Conservation (phyloP, 2,888 invertebrate genomes). For the Adelognathus sp. region DNA sequence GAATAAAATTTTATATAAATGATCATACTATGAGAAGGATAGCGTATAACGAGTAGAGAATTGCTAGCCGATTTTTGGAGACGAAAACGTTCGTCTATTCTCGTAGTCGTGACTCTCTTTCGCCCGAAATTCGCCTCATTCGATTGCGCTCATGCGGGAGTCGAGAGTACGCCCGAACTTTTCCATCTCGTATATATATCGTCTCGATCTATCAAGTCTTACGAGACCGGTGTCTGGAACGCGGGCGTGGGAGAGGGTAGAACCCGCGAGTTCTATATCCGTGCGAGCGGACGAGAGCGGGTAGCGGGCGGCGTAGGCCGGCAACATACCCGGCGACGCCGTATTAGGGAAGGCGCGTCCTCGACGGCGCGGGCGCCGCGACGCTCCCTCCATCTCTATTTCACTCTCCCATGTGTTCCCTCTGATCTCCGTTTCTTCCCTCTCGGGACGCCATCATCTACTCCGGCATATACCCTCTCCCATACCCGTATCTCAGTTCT, state of each 20-base stretch:
- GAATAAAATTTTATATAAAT: too few species aligned
- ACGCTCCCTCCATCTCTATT: constrained; percentile 71
- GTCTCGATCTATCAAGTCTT: constrained; percentile 16
- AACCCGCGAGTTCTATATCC: constrained; percentile 55
- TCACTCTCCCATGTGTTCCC: neutral
- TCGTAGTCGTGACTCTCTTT: constrained; percentile 56
- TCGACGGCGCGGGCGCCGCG: constrained; percentile 82
- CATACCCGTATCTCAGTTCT: neutral
- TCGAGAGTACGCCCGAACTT: constrained; percentile 8
- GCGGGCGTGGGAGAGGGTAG: constrained; percentile 46
- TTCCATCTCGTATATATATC: constrained; percentile 8
- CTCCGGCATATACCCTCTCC: neutral
- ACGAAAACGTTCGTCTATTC: constrained; percentile 67
- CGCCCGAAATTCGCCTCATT: neutral
- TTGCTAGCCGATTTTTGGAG: constrained; percentile 32
- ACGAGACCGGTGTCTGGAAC: constrained; percentile 32
- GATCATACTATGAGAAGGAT: too few species aligned
- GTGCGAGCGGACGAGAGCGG: constrained; percentile 41
- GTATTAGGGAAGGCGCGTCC: constrained; percentile 79
- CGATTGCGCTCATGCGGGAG: neutral
- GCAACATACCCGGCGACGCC: constrained; percentile 73
- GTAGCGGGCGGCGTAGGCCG: constrained; percentile 68
- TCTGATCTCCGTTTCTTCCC: constrained; percentile 34
- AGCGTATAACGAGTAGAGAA: too few species aligned
- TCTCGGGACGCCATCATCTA: constrained; percentile 31